Conservation (phyloP, 2,888 invertebrate species). For the Steinernema carpocapsae region DNA sequence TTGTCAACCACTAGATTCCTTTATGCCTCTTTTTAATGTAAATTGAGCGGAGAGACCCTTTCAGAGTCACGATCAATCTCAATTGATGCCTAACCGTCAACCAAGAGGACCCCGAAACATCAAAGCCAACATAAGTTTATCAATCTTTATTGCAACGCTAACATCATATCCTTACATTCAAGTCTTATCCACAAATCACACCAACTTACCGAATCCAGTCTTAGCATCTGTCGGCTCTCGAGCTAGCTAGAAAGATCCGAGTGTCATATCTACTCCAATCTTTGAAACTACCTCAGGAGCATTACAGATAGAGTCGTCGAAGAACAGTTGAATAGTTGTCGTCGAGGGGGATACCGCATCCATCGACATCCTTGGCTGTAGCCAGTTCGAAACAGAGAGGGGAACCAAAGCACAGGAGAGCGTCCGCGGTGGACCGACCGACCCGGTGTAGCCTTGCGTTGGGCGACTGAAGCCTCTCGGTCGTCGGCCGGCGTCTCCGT, state of each 20-base stretch:
- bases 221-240: constrained; percentile 21
- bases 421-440: background rate
- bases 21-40: no score
- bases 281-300: constrained; percentile 31
- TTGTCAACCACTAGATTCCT: no score
- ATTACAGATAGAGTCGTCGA: background rate
- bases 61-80: no score
- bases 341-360: background rate
- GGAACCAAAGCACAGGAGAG: background rate
- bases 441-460: background rate
- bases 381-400: background rate
- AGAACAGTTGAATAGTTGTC: background rate
- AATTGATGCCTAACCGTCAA: no score
- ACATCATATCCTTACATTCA: no score
- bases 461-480: background rate
- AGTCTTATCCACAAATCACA: no score
- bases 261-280: constrained; percentile 17
- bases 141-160: no score
- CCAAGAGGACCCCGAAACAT: no score
- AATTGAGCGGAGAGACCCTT: no score
- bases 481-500: background rate
- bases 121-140: no score
- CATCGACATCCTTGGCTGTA: background rate
- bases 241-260: constrained; percentile 27
- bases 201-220: no score